Conservation (phyloP, 1,140 invertebrate genomes). For the Tetramorium parvispinum region DNA sequence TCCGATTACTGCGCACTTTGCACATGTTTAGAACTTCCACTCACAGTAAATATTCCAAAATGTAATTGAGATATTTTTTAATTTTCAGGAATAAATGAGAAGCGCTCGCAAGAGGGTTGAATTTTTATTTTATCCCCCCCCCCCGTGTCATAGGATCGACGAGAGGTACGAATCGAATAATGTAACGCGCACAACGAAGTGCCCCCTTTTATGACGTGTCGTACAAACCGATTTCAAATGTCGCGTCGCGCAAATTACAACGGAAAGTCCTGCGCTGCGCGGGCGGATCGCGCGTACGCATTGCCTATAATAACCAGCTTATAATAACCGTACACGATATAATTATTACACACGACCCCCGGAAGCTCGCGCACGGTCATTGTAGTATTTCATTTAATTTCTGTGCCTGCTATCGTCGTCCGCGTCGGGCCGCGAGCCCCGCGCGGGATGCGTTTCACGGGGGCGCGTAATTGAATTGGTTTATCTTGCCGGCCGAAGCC, state of each 20-base stretch:
- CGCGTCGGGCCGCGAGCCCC: slow-evolving; percentile 28
- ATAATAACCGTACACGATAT: slow-evolving; percentile 49
- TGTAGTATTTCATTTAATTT: slow-evolving; percentile 54
- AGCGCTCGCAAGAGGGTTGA: not conserved
- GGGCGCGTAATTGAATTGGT: slow-evolving; percentile 72
- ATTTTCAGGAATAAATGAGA: not conserved
- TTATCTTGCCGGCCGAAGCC: slow-evolving; percentile 68
- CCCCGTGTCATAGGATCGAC: not conserved
- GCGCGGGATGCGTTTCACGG: slow-evolving; percentile 58
- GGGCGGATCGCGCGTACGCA: not conserved
- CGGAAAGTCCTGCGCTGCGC: not conserved
- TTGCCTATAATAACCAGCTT: slow-evolving; percentile 41
- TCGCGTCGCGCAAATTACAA: slow-evolving; percentile 7
- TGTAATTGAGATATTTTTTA: not conserved
- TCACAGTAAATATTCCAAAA: not conserved
- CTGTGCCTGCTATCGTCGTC: slow-evolving; percentile 40
- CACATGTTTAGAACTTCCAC: not conserved
- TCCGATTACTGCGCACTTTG: not conserved
- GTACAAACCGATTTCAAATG: slow-evolving; percentile 4
- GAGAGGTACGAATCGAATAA: not conserved
- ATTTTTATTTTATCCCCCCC: not conserved
- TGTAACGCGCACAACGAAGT: not conserved
- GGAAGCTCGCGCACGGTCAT: slow-evolving; percentile 10
- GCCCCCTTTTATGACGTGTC: not conserved
- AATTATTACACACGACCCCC: slow-evolving; percentile 49